Base-by-base conservation (phyloP, 2,888 invertebrate species). In the Uloborus plumipes region DNA sequence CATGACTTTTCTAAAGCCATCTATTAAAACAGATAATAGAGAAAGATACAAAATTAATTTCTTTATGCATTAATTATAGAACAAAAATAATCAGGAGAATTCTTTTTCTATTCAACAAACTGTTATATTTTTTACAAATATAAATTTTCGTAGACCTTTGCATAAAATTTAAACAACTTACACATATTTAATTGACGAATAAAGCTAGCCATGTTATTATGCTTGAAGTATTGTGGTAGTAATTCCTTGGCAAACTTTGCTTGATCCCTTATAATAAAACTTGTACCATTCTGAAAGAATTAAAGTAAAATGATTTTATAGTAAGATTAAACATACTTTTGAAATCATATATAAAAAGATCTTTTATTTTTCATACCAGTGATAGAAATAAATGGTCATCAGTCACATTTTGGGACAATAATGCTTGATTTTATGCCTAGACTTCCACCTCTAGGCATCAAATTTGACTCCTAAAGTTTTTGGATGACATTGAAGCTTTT, bases 141-240 rank as follows among this genome's bases (percentile, higher is more conserved):
- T 26, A 3, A 26, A 26, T 4, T 26, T 26, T 26, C 4, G 2
- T 26, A 26, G 26, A 3, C 26, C 26, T 4, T 26, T 26, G 26
- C n/a, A 62, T 22, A 69, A 55, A 55, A 13, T 47, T 16, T 58
- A 47, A 61, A 55, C 18, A 39, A 93, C 94, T 92, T 93, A 95
- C 95, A 99, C 98, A 99, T 99, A 90, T 99, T 99, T 64, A 99
- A 91, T 88, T 99, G 99, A 13, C 99, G 91, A 83, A 99, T 96
- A 89, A 99, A 98, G 89, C 98, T 98, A 84, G 99, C 97, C 94
- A 99, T 96, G 88, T 99, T 99, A 89, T 96, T 99, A 90, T 99
- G 99, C 91, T 99, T 99, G 91, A 98, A 99, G 89, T 98, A 99
- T 61, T 95, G 91, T 0, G 99, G 99, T 85, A 99, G 91, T 31